A percentile compares a stretch with the other conserved stretches of the same genome.
These are phyloP conservation scores for Therioaphis trifolii DNA, from an alignment of 2,888 invertebrate species.

Conservation along the genomic window DNA sequence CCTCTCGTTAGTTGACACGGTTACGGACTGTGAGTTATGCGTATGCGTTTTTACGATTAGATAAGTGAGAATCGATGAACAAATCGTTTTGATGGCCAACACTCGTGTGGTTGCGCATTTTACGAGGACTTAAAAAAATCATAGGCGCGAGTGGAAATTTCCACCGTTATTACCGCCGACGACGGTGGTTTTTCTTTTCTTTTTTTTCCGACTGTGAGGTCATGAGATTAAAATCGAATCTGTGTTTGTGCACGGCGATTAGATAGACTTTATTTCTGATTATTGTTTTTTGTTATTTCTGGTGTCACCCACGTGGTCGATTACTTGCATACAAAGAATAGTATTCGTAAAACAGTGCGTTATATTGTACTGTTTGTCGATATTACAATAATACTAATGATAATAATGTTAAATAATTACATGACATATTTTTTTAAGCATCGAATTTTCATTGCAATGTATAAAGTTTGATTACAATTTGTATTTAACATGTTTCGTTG, in stretches of 20 bases:
- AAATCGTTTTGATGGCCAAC: slow-evolving; percentile 33
- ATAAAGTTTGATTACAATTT: too few species aligned
- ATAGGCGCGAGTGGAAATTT: background rate
- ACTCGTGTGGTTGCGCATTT: slow-evolving; percentile 4
- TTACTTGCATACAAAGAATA: too few species aligned
- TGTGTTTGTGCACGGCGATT: background rate
- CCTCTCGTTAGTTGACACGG: slow-evolving; percentile 41
- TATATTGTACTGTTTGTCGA: too few species aligned
- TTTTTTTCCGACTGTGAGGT: too few species aligned
- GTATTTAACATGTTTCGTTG: too few species aligned
- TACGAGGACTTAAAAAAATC: background rate
- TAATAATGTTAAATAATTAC: too few species aligned
- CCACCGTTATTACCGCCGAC: background rate
- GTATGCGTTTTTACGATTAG: background rate
- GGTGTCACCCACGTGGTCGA: background rate
- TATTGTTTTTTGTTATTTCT: background rate
- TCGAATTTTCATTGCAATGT: too few species aligned
- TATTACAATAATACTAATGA: too few species aligned
- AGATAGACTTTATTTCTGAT: background rate
- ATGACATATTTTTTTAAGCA: too few species aligned
- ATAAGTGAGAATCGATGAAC: slow-evolving; percentile 31
- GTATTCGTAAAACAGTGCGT: too few species aligned
- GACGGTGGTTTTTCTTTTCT: background rate
- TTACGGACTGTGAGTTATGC: slow-evolving; percentile 17
- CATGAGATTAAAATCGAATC: too few species aligned